Evolutionary conservation across 35 echinoderm and acorn worm species (phyloP), one percentile per base, ranked within the genome.

Genomic region (Ophiothrix spiculata): DNA sequence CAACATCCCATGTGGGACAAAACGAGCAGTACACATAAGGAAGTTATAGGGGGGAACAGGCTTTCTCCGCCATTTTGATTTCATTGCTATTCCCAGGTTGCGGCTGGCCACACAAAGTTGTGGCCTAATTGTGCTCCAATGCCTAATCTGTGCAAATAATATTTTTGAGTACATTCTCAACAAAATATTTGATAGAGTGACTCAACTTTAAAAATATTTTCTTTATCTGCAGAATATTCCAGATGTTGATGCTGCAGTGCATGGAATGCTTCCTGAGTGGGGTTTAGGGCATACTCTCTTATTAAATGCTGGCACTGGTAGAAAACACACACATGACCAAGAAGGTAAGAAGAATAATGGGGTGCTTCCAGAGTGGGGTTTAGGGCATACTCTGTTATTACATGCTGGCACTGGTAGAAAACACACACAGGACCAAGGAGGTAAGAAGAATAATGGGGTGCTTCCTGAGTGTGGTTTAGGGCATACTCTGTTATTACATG

Each of bases 381-480:
- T 87, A 36, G 93, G 93, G 29, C 81, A 88, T 56, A 73, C 88
- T 23, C 69, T 95, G n/a, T 25, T 88, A 0, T 56, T 95, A 16
- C 89, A 91, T 80, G 86, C 89, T 74, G 93, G 93, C 54, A 80
- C 56, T 88, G 93, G 93, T 35, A 90, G 88, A 40, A 88, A 37
- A 77, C 81, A 82, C 39, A 82, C 84, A 37, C 21, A 76, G 34
- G 75, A 79, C 39, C 86, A 82, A 39, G 81, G 85, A 74, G 93
- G 93, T 95, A 73, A 45, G 84, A 69, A 69, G 17, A 10, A 54
- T 54, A n/a, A 91, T 46, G 84, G 90, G 36, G 39, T 91, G 32
- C 81, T 83, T 10, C 41, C 89, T 21, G 85, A 81, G 38, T 95
- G 93, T 89, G 93, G 93, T 35, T 75, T 87, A 36, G 93, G 93